Base-by-base conservation (phyloP, 2,888 invertebrate species). In the Altica lythri region DNA sequence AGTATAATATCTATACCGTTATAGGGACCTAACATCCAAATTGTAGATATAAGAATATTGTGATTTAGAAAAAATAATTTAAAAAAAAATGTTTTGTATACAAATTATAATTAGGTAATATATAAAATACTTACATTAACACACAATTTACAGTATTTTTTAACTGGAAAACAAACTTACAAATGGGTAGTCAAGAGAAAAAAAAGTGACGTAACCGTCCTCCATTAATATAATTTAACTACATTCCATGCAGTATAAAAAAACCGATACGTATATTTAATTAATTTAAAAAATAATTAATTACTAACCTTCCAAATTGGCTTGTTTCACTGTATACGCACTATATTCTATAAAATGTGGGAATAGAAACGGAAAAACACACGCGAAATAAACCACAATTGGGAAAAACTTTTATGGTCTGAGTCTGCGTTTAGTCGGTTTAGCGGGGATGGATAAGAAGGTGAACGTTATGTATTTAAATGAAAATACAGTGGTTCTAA, bases 341-440 rank as follows among this genome's bases (percentile, higher is more conserved):
- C n/a, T 16, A 4, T 34, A 16, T 27, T 34, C 14, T 14, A 2
- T 2, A 34, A 16, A 34, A 13, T 34, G 8, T n/a, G 9, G 16
- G 16, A 34, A 34, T 6, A 8, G 2, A 34, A 34, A 34, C 16
- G 34, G 16, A 8, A 16, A 30, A 30, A 2, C 27, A 27, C 9
- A 13, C 6, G 6, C 30, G 30, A 30, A 30, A 3, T 30, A 34
- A 34, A 34, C 34, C 34, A 16, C 34, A 14, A 34, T 14, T 16
- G 13, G 34, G 34, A 34, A 34, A 16, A n/a, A n/a, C n/a, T 10
- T 34, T 34, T 6, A 13, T 12, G 14, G 2, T 34, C 34, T 34
- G 34, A 34, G 34, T 12, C 34, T 34, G 34, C 34, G 34, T 34
- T 14, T 16, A 27, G 6, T 27, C 27, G 27, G 6, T 27, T 27